Percentiles rank a stretch among this genome's conserved stretches.
These are phyloP conservation scores for Oegoconia quadripuncta DNA, from an alignment of 2,888 invertebrate species.

Conservation along the genomic window DNA sequence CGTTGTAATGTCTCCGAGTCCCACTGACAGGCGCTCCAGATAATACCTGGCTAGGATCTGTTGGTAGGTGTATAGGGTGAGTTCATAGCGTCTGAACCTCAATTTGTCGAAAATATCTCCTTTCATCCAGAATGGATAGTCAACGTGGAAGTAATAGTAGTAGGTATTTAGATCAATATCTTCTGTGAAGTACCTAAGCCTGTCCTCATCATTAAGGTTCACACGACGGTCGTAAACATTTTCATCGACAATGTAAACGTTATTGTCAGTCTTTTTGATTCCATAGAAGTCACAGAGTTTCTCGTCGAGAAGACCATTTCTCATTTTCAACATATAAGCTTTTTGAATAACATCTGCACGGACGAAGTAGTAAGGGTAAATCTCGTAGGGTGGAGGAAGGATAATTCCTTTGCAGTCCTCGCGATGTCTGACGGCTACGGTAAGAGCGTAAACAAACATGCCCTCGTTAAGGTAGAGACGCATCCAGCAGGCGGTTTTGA, in stretches of 20 bases:
- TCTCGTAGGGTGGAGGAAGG: slow-evolving; percentile 78
- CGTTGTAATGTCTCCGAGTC: slow-evolving; percentile 61
- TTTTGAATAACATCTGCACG: slow-evolving; percentile 82
- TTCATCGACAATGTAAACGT: slow-evolving; percentile 80
- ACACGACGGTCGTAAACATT: slow-evolving; percentile 81
- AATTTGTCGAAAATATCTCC: slow-evolving; percentile 56
- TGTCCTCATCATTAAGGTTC: slow-evolving; percentile 74
- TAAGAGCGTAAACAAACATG: slow-evolving; percentile 78
- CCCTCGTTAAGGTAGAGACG: slow-evolving; percentile 75
- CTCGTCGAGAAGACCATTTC: slow-evolving; percentile 57
- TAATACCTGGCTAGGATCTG: slow-evolving; percentile 82
- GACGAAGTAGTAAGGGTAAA: slow-evolving; percentile 83
- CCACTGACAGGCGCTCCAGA: slow-evolving; percentile 74
- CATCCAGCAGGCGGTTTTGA: slow-evolving; percentile 73
- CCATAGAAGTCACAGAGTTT: slow-evolving; percentile 76
- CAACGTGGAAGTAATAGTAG: slow-evolving; percentile 80
- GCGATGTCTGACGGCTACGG: slow-evolving; percentile 73
- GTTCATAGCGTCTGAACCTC: slow-evolving; percentile 68
- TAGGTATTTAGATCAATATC: slow-evolving; percentile 82
- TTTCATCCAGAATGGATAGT: slow-evolving; percentile 82
- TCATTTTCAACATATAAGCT: slow-evolving; percentile 73
- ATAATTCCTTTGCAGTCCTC: slow-evolving; percentile 70
- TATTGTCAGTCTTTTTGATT: slow-evolving; percentile 67
- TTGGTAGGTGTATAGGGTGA: slow-evolving; percentile 81
- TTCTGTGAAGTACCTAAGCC: slow-evolving; percentile 82